Evolutionary conservation across 2,797 vertebrate genomes (phyloP).

Genomic region (Varecia variegata): DNA sequence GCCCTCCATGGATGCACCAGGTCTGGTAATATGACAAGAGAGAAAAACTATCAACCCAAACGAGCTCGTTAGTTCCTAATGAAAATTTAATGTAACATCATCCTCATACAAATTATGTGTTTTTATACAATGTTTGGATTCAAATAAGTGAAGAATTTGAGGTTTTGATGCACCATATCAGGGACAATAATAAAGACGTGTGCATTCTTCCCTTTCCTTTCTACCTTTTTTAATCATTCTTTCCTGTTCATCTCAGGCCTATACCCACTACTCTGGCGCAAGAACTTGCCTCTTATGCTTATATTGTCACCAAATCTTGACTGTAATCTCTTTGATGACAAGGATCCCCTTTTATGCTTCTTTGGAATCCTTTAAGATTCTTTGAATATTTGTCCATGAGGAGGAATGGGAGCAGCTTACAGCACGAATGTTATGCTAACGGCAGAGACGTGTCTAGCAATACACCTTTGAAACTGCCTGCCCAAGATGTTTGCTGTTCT

Average conservation of each 20-base stretch:
- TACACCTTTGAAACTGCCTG: not conserved
- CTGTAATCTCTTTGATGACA: not conserved
- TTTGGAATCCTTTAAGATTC: not conserved
- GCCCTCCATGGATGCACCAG: not conserved
- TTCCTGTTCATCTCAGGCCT: not conserved
- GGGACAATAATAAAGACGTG: not conserved
- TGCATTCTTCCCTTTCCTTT: not conserved
- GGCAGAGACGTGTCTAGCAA: not conserved
- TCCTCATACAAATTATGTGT: not conserved
- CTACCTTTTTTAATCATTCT: not conserved
- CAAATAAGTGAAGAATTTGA: not conserved
- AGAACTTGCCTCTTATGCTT: not conserved
- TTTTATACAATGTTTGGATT: not conserved
- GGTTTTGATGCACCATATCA: not conserved
- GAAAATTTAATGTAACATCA: not conserved
- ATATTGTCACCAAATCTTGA: not conserved
- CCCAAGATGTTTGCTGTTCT: not conserved
- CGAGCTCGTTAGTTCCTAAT: not conserved
- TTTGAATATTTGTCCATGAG: not conserved
- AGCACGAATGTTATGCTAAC: not conserved
- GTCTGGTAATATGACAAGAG: not conserved
- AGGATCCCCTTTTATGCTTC: not conserved
- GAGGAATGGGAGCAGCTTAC: not conserved
- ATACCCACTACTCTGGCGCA: not conserved
- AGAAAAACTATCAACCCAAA: not conserved